Percentiles rank a stretch among this genome's conserved stretches.
phyloP scores from a whole-genome alignment of 2,888 invertebrate species.

The Himalopsyche tibetana region DNA sequence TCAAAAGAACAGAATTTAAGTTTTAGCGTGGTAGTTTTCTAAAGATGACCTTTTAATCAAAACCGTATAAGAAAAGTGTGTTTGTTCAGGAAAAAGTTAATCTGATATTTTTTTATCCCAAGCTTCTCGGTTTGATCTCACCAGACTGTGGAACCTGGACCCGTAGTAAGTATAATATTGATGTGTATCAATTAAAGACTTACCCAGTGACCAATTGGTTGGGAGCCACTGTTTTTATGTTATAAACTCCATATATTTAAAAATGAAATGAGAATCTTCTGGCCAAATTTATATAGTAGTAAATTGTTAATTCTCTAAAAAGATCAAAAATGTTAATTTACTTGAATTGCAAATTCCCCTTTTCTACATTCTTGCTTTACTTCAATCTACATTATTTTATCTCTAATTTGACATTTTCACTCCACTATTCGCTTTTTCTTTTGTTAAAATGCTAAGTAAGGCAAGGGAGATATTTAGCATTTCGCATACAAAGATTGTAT shows the following conservation, averaged over 20 bases:
- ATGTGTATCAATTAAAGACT: too few species aligned
- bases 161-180: too few species aligned
- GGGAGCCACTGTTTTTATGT: background rate
- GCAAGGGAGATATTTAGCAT: constrained; percentile 16
- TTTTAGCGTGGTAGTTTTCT: too few species aligned
- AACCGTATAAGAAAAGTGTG: too few species aligned
- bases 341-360: constrained; percentile 7
- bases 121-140: too few species aligned
- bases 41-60: too few species aligned
- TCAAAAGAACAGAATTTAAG: too few species aligned
- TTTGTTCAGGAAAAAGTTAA: too few species aligned
- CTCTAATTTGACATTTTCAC: constrained; percentile 34
- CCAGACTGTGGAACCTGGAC: too few species aligned
- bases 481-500: constrained; percentile 34
- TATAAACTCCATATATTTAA: background rate
- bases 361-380: constrained; percentile 21
- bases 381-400: constrained; percentile 32
- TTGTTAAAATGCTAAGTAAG: constrained; percentile 9
- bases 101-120: too few species aligned
- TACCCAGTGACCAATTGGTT: too few species aligned
- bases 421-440: constrained; percentile 22
- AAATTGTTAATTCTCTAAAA: background rate
- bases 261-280: background rate
- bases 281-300: background rate
- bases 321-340: constrained; percentile 18